Evolutionary conservation across 1,140 invertebrate genomes (phyloP).

Genomic region (Plectus sambesii): DNA sequence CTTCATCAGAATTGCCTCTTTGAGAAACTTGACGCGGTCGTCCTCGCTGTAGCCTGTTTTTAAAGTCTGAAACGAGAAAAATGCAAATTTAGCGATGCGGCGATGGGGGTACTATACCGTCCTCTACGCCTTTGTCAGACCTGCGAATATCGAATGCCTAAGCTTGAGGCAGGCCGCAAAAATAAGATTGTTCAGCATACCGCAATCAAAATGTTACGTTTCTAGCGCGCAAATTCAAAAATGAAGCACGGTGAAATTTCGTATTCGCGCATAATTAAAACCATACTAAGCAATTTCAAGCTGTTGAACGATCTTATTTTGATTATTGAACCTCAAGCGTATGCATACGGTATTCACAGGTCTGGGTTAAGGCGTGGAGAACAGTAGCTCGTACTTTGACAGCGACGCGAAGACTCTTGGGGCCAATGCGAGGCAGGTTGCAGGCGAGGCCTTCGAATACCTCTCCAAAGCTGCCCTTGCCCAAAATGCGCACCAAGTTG

Average conservation of each 20-base stretch:
- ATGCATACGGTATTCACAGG: too few relatives aligned
- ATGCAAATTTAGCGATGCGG: conserved; percentile 13
- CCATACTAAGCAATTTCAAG: too few relatives aligned
- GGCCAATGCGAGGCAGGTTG: conserved; percentile 49
- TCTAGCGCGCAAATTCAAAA: too few relatives aligned
- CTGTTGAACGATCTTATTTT: too few relatives aligned
- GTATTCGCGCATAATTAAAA: too few relatives aligned
- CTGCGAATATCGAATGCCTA: too few relatives aligned
- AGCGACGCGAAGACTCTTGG: conserved; percentile 60
- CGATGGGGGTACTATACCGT: too few relatives aligned
- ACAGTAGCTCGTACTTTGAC: conserved; percentile 59
- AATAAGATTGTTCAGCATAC: too few relatives aligned
- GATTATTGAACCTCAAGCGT: conserved; percentile 11
- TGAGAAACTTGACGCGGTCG: conserved; percentile 83
- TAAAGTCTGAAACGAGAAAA: conserved; percentile 59
- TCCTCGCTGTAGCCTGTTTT: conserved; percentile 76
- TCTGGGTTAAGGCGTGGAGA: conserved; percentile 9
- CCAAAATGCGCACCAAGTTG: conserved; percentile 57
- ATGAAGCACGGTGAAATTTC: too few relatives aligned
- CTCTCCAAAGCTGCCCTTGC: conserved; percentile 90
- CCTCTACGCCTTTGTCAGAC: too few relatives aligned
- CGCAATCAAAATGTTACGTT: too few relatives aligned
- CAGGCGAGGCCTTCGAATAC: conserved; percentile 68
- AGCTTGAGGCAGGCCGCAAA: too few relatives aligned
- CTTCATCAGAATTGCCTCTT: conserved; percentile 89